phyloP scores from a whole-genome alignment of 2,888 invertebrate species.

The Drosophila hawaiiensis region DNA sequence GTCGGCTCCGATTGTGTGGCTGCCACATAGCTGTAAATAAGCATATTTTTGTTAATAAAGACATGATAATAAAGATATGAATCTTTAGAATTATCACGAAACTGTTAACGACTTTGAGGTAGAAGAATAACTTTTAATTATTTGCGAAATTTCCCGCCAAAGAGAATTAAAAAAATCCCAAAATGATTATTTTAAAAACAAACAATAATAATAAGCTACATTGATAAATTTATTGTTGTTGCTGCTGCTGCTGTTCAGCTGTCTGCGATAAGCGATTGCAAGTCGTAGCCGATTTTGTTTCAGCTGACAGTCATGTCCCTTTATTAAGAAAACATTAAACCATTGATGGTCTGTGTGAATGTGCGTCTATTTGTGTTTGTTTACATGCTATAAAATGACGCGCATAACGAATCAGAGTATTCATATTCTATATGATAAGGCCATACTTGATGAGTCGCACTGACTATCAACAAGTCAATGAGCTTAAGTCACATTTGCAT shows the following conservation, averaged over 20 bases:
- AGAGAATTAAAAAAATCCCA: slow-evolving; percentile 22
- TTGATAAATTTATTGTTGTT: slow-evolving; percentile 18
- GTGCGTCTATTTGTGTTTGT: slow-evolving; percentile 34
- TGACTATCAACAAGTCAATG: slow-evolving; percentile 17
- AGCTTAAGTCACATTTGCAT: background rate
- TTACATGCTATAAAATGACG: slow-evolving; percentile 47
- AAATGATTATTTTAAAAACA: slow-evolving; percentile 18
- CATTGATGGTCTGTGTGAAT: slow-evolving; percentile 22
- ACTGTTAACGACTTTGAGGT: background rate
- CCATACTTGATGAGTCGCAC: background rate
- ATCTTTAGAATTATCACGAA: background rate
- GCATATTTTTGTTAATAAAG: background rate
- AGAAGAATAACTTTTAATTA: background rate
- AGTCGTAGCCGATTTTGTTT: slow-evolving; percentile 21
- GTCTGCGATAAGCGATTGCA: slow-evolving; percentile 33
- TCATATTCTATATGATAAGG: slow-evolving; percentile 18
- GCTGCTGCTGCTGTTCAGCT: slow-evolving; percentile 14
- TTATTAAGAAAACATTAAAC: slow-evolving; percentile 59
- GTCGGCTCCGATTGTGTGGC: slow-evolving; percentile 90
- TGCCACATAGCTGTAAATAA: slow-evolving; percentile 85
- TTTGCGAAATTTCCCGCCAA: background rate
- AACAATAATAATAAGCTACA: slow-evolving; percentile 28
- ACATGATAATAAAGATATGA: background rate
- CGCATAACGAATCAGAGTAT: slow-evolving; percentile 13
- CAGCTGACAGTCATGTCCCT: slow-evolving; percentile 59